Conservation (phyloP, 2,888 invertebrate species). For the Yponomeuta evonymella region DNA sequence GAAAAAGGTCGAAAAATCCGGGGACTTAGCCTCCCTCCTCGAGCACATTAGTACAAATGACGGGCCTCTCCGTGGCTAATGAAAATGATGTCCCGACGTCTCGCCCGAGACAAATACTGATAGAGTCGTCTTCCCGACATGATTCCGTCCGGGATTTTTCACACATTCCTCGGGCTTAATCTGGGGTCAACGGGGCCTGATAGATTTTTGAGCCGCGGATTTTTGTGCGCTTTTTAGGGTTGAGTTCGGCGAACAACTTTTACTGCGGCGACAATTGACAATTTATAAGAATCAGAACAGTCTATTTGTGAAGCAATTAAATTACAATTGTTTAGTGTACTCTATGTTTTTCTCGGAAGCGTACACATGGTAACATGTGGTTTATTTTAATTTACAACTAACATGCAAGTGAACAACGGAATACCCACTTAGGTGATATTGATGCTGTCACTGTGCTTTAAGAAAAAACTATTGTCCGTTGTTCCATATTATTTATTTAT, state of each 20-base stretch:
- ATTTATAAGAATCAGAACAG: too few species aligned
- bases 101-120: conserved; percentile 16
- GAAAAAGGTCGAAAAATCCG: conserved; percentile 11
- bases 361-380: too few species aligned
- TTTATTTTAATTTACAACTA: too few species aligned
- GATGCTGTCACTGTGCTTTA: too few species aligned
- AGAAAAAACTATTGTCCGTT: too few species aligned
- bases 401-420: too few species aligned
- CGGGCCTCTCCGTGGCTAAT: conserved; percentile 11
- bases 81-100: conserved; percentile 18
- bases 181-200: conserved; percentile 12
- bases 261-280: too few species aligned
- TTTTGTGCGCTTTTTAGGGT: conserved; percentile 7
- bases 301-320: too few species aligned
- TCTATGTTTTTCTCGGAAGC: too few species aligned
- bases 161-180: conserved; percentile 14
- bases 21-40: conserved; percentile 7
- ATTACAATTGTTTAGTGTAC: too few species aligned
- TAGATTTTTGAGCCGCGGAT: conserved; percentile 13
- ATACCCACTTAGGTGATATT: too few species aligned
- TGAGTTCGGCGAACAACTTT: not conserved
- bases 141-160: conserved; percentile 15
- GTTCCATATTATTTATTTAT: too few species aligned
- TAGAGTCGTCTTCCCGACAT: conserved; percentile 13
- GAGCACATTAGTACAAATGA: conserved; percentile 17